Evolutionary conservation across 2,888 invertebrate genomes (phyloP).

Genomic region (Theristus sp.): DNA sequence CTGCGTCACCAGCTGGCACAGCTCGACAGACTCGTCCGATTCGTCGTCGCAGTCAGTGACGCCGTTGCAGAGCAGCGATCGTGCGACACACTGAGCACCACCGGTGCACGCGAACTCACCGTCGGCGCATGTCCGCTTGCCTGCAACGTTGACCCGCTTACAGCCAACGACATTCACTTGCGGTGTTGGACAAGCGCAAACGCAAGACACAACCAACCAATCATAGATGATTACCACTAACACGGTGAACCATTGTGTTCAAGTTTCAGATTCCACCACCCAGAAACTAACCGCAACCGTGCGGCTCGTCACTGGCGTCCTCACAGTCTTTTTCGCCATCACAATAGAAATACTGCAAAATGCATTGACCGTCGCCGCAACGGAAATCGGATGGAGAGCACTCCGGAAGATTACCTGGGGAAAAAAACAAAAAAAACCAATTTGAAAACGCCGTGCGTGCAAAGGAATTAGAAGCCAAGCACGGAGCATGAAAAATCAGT

Average conservation of each 20-base stretch:
- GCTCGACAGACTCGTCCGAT: conserved; percentile 36
- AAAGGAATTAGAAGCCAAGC: too few relatives aligned
- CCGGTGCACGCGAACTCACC: conserved; percentile 46
- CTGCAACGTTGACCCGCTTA: not conserved
- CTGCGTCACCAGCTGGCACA: conserved; percentile 1
- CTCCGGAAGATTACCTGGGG: too few relatives aligned
- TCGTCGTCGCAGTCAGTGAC: conserved; percentile 51
- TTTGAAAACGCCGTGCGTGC: too few relatives aligned
- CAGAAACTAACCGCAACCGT: conserved; percentile 7
- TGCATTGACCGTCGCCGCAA: conserved; percentile 26
- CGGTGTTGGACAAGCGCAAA: too few relatives aligned
- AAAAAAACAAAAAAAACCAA: too few relatives aligned
- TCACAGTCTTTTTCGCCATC: conserved; percentile 34
- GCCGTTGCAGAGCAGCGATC: conserved; percentile 59
- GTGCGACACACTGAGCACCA: conserved; percentile 53
- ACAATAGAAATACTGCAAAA: conserved; percentile 15
- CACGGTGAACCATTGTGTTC: too few relatives aligned
- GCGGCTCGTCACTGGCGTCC: conserved; percentile 23
- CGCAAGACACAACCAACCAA: too few relatives aligned
- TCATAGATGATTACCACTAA: too few relatives aligned
- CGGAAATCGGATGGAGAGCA: conserved; percentile 16
- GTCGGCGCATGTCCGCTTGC: not conserved
- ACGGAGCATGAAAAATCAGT: too few relatives aligned
- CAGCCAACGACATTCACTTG: too few relatives aligned
- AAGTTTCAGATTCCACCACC: too few relatives aligned